Base-by-base conservation (phyloP, 2,113 vertebrate genomes). In the Chrysemys picta region DNA sequence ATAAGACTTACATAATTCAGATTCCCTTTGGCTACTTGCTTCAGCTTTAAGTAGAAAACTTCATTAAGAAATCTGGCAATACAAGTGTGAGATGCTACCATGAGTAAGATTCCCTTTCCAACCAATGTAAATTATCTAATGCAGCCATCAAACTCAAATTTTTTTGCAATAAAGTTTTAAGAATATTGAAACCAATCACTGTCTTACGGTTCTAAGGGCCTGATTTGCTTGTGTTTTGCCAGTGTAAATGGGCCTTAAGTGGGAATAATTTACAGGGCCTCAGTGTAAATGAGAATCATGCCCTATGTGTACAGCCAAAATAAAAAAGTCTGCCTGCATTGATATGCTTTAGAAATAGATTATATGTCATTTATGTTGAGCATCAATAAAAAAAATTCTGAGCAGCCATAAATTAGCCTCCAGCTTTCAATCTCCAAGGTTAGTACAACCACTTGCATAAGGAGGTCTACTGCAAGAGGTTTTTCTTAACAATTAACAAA, bases 1-100 rank as follows among this genome's bases (percentile, higher is more conserved):
- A 89, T 49, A 82, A 94, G 88, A 86, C 84, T 93, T 82, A 80
- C 83, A 81, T 75, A 79, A 87, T 87, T 93, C 57, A 89, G 42
- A 52, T 25, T 90, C 31, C 80, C 85, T 90, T 91, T 89, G 59
- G 53, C 76, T 87, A 81, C 1, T 4, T 47, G 52, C 76, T 90
- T 79, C 50, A 90, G 50, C 59, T 62, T 78, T 84, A 90, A 93
- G 89, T 1, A 54, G 22, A 84, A 24, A 42, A 75, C 12, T 79
- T 75, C 57, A 87, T 76, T 78, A 90, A 88, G 85, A 72, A 72
- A 72, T 0, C 1, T 59, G 84, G 59, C 82, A 79, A 87, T 10
- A 65, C 3, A 83, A 10, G 50, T 57, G 52, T 17, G 62, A 88
- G 80, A 21, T 50, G 5, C 4, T 10, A 81, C 3, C 19, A 4